Conservation (phyloP, 2,113 vertebrate species). For the Cyanoderma ruficeps region DNA sequence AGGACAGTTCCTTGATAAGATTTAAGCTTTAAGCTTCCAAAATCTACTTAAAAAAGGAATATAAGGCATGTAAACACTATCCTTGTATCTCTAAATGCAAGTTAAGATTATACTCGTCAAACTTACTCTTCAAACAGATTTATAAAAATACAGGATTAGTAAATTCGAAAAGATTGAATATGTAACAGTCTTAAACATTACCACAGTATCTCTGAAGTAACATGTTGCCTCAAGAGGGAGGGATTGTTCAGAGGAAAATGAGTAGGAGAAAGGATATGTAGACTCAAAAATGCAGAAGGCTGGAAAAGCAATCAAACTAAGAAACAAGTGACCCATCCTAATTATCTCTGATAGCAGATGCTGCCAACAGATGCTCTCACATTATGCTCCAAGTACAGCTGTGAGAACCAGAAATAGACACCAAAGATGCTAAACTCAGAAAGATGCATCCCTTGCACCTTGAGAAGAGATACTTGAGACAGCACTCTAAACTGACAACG, state of each 20-base stretch:
- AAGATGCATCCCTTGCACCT: not conserved
- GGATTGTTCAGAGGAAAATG: not conserved
- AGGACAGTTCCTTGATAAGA: not conserved
- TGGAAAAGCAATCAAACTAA: not conserved
- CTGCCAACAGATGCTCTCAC: constrained; percentile 44
- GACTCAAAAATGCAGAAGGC: not conserved
- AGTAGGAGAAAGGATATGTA: not conserved
- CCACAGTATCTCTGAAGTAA: not conserved
- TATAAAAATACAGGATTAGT: not conserved
- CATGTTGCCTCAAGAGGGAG: not conserved
- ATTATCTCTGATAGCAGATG: constrained; percentile 50
- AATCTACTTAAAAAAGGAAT: not conserved
- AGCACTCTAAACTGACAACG: not conserved
- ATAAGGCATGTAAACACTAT: not conserved
- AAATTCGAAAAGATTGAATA: not conserved
- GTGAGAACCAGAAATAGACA: constrained; percentile 1
- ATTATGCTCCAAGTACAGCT: constrained; percentile 30
- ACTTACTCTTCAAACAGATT: not conserved
- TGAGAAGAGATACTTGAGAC: not conserved
- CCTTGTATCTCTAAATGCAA: not conserved
- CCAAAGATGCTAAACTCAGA: not conserved
- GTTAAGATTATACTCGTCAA: not conserved
- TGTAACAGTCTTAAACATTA: not conserved
- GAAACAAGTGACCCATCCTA: constrained; percentile 38
- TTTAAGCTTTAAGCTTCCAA: not conserved